These are phyloP conservation scores for Sebastes variabilis DNA, from an alignment of 2,797 vertebrate genomes.

Conservation along the genomic window DNA sequence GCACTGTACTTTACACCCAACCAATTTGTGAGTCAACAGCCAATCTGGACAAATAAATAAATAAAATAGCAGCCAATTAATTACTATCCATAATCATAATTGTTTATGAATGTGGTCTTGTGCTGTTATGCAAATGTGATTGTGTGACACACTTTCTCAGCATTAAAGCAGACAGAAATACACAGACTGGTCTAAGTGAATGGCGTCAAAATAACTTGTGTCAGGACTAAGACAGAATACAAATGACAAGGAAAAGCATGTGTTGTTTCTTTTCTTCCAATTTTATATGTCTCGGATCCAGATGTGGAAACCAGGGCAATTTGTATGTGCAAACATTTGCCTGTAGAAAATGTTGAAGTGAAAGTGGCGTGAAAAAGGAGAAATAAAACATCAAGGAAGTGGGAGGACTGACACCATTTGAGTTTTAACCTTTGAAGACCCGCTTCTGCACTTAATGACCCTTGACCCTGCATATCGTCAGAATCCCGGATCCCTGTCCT, in stretches of 20 bases:
- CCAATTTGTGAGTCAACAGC: not conserved
- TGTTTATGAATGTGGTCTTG: not conserved
- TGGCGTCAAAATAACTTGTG: not conserved
- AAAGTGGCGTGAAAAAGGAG: constrained; percentile 45
- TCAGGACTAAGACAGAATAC: constrained; percentile 1
- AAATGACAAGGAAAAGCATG: constrained; percentile 15
- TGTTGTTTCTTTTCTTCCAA: not conserved
- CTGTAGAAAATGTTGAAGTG: constrained; percentile 31
- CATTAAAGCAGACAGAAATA: not conserved
- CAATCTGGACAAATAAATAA: not conserved
- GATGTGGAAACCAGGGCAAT: constrained; percentile 34
- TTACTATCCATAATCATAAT: not conserved
- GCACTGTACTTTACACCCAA: not conserved
- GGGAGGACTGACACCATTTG: constrained; percentile 45
- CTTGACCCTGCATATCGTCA: constrained; percentile 61
- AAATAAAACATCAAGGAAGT: constrained; percentile 69
- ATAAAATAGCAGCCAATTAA: not conserved
- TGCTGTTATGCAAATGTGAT: constrained; percentile 13
- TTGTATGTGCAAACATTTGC: constrained; percentile 26
- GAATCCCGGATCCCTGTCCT: constrained; percentile 33
- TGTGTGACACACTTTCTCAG: constrained; percentile 5
- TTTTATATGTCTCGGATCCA: constrained; percentile 35
- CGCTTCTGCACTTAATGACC: constrained; percentile 50
- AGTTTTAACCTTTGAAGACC: constrained; percentile 66
- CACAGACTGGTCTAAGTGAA: not conserved